A percentile compares a stretch with the other conserved stretches of the same genome.
Conservation (phyloP, 2,113 vertebrate genomes). For the Leptocoma aspasia region DNA sequence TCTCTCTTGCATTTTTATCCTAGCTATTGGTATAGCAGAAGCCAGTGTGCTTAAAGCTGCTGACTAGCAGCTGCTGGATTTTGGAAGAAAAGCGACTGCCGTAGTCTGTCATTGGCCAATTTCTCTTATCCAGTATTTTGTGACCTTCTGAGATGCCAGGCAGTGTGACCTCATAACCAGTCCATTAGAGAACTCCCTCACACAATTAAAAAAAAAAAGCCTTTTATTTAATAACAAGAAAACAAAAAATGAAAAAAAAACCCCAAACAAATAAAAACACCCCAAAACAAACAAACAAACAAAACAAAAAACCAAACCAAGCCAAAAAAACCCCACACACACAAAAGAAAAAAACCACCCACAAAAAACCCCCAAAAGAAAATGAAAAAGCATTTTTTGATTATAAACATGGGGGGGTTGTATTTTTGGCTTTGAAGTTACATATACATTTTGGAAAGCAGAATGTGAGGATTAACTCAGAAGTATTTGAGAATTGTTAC, state of each 20-base stretch:
- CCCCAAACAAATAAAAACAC: neutral
- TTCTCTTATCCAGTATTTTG: neutral
- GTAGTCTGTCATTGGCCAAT: neutral
- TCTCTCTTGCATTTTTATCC: neutral
- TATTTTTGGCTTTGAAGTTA: neutral
- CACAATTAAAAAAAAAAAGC: accelerated
- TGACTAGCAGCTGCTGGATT: neutral
- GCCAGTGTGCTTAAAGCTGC: neutral
- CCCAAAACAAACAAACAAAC: neutral
- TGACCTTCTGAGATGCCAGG: neutral
- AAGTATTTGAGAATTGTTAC: neutral
- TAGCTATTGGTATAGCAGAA: neutral
- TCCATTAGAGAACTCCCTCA: neutral
- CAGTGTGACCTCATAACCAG: neutral
- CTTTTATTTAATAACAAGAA: neutral
- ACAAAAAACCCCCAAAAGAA: too few relatives aligned
- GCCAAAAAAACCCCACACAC: too few relatives aligned
- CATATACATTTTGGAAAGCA: neutral
- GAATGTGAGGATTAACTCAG: neutral
- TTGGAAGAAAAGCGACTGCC: neutral
- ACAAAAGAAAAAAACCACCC: too few relatives aligned
- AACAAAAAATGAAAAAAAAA: neutral
- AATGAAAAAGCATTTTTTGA: neutral
- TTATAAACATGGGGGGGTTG: neutral
- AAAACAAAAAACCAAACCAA: neutral